phyloP scores from a whole-genome alignment of 1,140 invertebrate species.

The Acromyrmex echinatior region DNA sequence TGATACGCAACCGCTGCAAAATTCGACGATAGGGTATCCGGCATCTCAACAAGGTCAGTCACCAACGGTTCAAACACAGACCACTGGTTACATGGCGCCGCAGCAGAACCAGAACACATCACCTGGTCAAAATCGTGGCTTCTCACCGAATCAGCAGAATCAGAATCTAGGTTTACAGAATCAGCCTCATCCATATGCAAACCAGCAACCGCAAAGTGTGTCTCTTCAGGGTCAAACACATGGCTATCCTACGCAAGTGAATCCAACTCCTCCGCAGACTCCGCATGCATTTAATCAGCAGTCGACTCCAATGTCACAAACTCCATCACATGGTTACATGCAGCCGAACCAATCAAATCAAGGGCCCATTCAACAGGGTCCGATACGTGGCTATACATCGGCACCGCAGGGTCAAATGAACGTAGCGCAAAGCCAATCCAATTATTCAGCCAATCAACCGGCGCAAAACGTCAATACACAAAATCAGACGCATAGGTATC shows the following conservation, averaged over 20 bases:
- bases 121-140: constrained; percentile 66
- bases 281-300: constrained; percentile 77
- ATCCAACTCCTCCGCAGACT: constrained; percentile 65
- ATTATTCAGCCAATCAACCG: constrained; percentile 65
- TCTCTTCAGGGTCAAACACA: constrained; percentile 67
- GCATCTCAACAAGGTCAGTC: constrained; percentile 71
- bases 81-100: constrained; percentile 68
- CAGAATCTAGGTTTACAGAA: constrained; percentile 74
- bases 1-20: constrained; percentile 77
- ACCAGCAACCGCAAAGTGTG: constrained; percentile 70
- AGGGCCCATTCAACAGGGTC: constrained; percentile 65
- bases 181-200: constrained; percentile 71
- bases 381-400: constrained; percentile 73
- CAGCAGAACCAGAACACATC: constrained; percentile 68
- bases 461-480: constrained; percentile 60
- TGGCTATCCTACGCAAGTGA: constrained; percentile 71
- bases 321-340: constrained; percentile 70
- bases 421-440: constrained; percentile 57
- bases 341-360: constrained; percentile 69
- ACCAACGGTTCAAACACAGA: constrained; percentile 64
- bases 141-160: constrained; percentile 76
- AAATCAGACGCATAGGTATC: constrained; percentile 74
- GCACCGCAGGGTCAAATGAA: constrained; percentile 70
- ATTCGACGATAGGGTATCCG: constrained; percentile 74
- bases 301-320: constrained; percentile 63